Conservation (phyloP, 2,113 vertebrate species). For the Pterocles burchelli region DNA sequence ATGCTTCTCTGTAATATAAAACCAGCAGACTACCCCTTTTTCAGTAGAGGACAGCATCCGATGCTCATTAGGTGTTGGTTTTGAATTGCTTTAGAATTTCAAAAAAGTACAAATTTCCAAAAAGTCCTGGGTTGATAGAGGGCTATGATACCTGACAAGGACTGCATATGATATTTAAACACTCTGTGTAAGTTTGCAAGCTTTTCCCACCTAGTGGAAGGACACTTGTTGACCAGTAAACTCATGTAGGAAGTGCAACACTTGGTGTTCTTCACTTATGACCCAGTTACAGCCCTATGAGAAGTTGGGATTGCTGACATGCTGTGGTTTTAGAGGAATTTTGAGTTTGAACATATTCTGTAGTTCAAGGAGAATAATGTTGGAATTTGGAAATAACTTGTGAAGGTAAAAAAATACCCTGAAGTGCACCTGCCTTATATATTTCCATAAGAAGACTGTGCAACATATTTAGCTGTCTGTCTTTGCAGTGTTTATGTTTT, state of each 20-base stretch:
- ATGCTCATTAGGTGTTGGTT: neutral
- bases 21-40: neutral
- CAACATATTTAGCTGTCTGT: neutral
- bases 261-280: neutral
- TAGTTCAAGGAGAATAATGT: neutral
- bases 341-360: neutral
- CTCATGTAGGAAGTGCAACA: neutral
- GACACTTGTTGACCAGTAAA: neutral
- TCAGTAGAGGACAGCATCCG: neutral
- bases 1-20: neutral
- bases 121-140: neutral
- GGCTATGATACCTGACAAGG: neutral
- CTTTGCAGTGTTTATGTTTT: neutral
- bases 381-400: neutral
- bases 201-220: neutral
- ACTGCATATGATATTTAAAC: neutral
- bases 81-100: neutral
- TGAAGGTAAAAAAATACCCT: neutral
- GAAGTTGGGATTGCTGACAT: neutral
- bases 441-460: neutral
- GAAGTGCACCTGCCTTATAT: neutral
- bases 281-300: neutral
- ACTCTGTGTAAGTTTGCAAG: neutral
- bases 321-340: neutral
- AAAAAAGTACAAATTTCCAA: neutral